Base-by-base conservation (phyloP, 1,140 invertebrate genomes). In the Phymastichus coffea region DNA sequence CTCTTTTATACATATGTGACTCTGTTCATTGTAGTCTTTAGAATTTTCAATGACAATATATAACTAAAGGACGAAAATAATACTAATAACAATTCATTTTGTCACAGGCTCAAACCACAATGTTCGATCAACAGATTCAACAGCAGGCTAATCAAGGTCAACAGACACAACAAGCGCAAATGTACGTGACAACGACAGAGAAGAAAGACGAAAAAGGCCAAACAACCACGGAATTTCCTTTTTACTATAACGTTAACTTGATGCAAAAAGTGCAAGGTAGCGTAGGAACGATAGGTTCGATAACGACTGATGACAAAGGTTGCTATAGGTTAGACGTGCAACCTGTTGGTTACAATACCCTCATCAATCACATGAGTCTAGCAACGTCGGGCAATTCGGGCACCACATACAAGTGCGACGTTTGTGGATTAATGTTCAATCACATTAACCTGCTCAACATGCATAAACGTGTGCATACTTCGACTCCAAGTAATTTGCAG, bases 321-420 rank as follows among this genome's bases (percentile, higher is more conserved):
- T 82, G 80, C 62, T 83, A 83, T 64, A 75, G 82, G 15, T 84
- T 83, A 51, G 82, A 84, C 64, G 81, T 83, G 2, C 82, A 83
- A 59, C 82, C 82, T 8, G 82, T 83, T 52, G 75, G 79, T 55
- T 84, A 84, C 64, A 83, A 83, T 60, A 80, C 81, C 19, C 65
- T 83, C 57, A 71, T 84, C 25, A 83, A 83, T 66, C 82, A 83
- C 63, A 83, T 84, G 81, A 82, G 80, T 28, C 73, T 83, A 26
- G 77, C 81, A 1, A 79, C 81, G 10, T n/a, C n/a, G n/a, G n/a
- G n/a, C n/a, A 79, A 89, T 43, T 89, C 90, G 66, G 88, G 89
- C 67, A 89, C 90, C 14, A 91, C 88, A 57, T 92, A 90, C 71
- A 92, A 92, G 77, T 93, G 91, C 75, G 91, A 93, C 76, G 87